Percentiles rank a stretch among this genome's conserved stretches.
Conservation (phyloP, 1,140 invertebrate genomes). For the Drosophila varians region DNA sequence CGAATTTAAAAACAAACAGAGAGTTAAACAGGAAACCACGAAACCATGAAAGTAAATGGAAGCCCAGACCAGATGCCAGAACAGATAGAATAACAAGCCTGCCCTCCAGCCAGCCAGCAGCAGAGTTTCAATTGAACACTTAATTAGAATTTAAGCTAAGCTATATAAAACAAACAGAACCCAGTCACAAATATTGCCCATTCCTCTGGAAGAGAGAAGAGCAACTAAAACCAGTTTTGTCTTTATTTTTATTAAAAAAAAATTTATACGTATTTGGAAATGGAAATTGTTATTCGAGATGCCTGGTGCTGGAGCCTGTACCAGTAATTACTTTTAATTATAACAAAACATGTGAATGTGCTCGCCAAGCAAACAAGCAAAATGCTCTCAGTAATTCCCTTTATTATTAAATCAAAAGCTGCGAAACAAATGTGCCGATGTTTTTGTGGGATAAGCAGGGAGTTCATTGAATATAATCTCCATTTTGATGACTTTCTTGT, state of each 20-base stretch:
- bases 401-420: conserved; percentile 55
- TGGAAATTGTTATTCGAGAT: conserved; percentile 57
- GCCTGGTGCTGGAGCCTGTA: conserved; percentile 31
- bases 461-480: conserved; percentile 18
- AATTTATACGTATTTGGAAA: conserved; percentile 46
- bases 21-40: conserved; percentile 3
- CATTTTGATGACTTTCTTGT: conserved; percentile 11
- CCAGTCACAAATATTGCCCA: conserved; percentile 33
- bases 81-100: conserved; percentile 30
- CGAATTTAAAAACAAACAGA: conserved; percentile 23
- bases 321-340: conserved; percentile 68
- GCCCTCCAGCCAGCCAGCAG: conserved; percentile 39
- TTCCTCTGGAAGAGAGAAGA: conserved; percentile 22
- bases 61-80: conserved; percentile 21
- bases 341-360: conserved; percentile 65
- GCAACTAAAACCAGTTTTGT: conserved; percentile 37
- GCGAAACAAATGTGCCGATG: conserved; percentile 25
- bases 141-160: conserved; percentile 54
- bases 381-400: conserved; percentile 55
- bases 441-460: conserved; percentile 4
- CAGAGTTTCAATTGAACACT: conserved; percentile 49
- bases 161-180: conserved; percentile 27
- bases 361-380: conserved; percentile 47
- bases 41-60: conserved; percentile 38
- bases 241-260: conserved; percentile 24